Percentiles rank a stretch among this genome's conserved stretches.
Evolutionary conservation across 2,113 vertebrate species (phyloP).

Genomic region (Merops nubicus): DNA sequence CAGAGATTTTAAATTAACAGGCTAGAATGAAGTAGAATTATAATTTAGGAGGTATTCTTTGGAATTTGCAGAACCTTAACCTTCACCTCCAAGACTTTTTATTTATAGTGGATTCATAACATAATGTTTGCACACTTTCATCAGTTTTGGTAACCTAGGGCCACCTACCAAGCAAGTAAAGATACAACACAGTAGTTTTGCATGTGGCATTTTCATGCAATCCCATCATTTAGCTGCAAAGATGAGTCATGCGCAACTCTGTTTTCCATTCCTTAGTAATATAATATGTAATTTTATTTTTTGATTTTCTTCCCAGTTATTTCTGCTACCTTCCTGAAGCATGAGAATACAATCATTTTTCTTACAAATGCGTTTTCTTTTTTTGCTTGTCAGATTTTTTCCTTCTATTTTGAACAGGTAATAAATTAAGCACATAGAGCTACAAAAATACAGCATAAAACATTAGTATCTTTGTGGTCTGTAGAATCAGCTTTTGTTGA

Average conservation of each 20-base stretch:
- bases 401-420: neutral
- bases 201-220: neutral
- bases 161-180: neutral
- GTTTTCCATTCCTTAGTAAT: neutral
- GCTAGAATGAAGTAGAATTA: neutral
- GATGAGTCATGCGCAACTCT: neutral
- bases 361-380: neutral
- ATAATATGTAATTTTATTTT: neutral
- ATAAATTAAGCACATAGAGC: slow-evolving; percentile 16
- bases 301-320: neutral
- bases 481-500: neutral
- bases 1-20: neutral
- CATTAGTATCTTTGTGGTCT: neutral
- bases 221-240: neutral
- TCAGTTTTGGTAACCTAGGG: neutral
- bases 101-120: neutral
- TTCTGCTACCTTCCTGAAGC: neutral
- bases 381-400: neutral
- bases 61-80: neutral
- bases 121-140: neutral
- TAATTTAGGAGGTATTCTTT: neutral
- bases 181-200: neutral
- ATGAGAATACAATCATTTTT: neutral
- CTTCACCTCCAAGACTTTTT: neutral
- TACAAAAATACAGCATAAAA: neutral